Conservation (phyloP, 2,797 vertebrate genomes). For the Sciurus vulgaris region DNA sequence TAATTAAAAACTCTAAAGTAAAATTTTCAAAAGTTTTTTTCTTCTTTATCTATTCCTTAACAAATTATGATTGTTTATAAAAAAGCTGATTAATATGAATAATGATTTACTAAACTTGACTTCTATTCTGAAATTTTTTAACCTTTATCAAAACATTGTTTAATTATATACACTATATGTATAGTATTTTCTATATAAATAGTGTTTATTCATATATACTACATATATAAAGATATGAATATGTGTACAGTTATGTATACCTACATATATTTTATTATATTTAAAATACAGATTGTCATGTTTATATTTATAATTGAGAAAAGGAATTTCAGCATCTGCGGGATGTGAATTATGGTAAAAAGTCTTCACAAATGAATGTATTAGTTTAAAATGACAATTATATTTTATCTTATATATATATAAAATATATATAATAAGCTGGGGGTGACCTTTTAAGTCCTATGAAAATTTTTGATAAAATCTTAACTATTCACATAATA, state of each 20-base stretch:
- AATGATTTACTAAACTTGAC: conserved; percentile 75
- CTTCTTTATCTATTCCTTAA: conserved; percentile 79
- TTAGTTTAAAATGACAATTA: not conserved
- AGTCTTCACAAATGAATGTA: not conserved
- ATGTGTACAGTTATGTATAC: not conserved
- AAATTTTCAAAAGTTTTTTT: conserved; percentile 76
- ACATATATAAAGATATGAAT: not conserved
- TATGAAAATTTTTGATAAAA: not conserved
- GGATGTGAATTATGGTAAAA: not conserved
- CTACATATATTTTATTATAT: not conserved
- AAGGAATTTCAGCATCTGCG: not conserved
- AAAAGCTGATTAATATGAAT: conserved; percentile 77
- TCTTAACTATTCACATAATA: not conserved
- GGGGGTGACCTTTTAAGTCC: not conserved
- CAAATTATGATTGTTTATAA: conserved; percentile 80
- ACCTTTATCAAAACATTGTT: not conserved
- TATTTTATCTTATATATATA: not conserved
- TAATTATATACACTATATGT: not conserved
- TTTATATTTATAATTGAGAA: conserved; percentile 14
- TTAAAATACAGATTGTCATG: not conserved
- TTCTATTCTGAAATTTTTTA: conserved; percentile 42
- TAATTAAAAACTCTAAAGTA: conserved; percentile 81
- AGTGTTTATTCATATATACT: too few species aligned
- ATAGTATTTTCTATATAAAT: not conserved
- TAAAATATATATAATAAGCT: not conserved